phyloP scores from a whole-genome alignment of 2,113 vertebrate genomes.

The Catharus minimus region DNA sequence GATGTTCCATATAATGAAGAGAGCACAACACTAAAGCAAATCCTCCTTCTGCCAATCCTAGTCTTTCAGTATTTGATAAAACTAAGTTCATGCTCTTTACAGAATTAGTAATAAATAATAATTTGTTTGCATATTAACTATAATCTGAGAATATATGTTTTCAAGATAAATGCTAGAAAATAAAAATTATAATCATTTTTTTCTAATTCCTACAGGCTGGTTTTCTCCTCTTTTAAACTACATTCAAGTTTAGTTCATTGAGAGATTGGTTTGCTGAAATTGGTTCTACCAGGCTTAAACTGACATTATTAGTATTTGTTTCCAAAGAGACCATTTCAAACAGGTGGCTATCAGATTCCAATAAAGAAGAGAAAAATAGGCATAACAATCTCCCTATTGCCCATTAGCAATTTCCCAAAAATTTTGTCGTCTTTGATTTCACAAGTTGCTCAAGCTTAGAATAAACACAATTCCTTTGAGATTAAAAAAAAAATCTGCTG shows the following conservation, averaged over 20 bases:
- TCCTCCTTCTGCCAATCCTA: not conserved
- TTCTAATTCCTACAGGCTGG: not conserved
- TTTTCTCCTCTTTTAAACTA: not conserved
- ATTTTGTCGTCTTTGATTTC: not conserved
- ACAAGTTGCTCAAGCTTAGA: not conserved
- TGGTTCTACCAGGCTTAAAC: not conserved
- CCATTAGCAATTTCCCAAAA: conserved; percentile 17
- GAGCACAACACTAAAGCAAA: not conserved
- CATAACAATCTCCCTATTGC: not conserved
- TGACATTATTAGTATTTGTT: not conserved
- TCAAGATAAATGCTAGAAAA: not conserved
- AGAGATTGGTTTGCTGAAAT: not conserved
- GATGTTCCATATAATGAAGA: not conserved
- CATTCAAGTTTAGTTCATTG: not conserved
- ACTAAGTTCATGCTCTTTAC: not conserved
- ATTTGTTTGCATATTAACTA: not conserved
- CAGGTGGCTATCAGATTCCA: conserved; percentile 18
- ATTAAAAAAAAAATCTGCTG: not conserved
- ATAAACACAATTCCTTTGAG: conserved; percentile 25
- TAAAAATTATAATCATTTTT: not conserved
- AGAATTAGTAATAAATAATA: not conserved
- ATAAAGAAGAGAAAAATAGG: not conserved
- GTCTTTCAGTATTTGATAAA: not conserved
- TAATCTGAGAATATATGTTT: not conserved
- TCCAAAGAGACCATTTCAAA: conserved; percentile 23